Evolutionary conservation across 37 sponge, comb jelly and placozoan genomes (phyloP).

Genomic region (Lycopodina hypogea): DNA sequence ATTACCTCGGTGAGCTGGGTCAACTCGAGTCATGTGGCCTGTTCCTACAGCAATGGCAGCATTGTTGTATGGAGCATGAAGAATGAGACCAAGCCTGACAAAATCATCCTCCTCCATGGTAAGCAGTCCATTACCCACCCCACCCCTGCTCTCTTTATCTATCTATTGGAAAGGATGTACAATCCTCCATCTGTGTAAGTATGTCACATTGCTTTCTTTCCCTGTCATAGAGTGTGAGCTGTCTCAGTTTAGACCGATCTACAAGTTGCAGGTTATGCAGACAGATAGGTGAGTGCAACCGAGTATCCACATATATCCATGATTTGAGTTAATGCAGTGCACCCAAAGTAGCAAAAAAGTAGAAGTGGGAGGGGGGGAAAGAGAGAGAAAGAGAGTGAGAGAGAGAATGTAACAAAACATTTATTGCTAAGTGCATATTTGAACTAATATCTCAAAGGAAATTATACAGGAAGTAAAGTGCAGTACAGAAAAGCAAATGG

Average conservation of each 20-base stretch:
- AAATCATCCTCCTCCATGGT: constrained; percentile 41
- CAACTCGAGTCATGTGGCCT: constrained; percentile 35
- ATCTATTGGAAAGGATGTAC: too few species aligned
- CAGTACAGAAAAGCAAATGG: too few species aligned
- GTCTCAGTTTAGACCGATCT: constrained; percentile 12
- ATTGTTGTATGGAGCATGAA: constrained; percentile 54
- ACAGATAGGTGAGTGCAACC: constrained; percentile 15
- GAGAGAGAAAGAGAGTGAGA: too few species aligned
- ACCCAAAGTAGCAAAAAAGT: too few species aligned
- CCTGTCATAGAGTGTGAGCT: background rate
- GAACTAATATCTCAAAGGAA: too few species aligned
- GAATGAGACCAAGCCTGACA: constrained; percentile 53
- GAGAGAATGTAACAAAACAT: too few species aligned
- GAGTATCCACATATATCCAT: constrained; percentile 7
- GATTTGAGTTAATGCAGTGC: background rate
- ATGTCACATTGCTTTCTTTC: too few species aligned
- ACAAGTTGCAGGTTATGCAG: constrained; percentile 28
- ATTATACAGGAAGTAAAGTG: too few species aligned
- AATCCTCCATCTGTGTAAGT: too few species aligned
- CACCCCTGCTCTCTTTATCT: background rate
- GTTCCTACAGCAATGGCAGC: constrained; percentile 52
- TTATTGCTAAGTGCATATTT: too few species aligned
- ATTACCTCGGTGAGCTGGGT: constrained; percentile 54
- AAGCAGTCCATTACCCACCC: background rate
- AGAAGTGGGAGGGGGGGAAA: too few species aligned